phyloP scores from a whole-genome alignment of 2,888 invertebrate genomes.

The Mythimna pallens region DNA sequence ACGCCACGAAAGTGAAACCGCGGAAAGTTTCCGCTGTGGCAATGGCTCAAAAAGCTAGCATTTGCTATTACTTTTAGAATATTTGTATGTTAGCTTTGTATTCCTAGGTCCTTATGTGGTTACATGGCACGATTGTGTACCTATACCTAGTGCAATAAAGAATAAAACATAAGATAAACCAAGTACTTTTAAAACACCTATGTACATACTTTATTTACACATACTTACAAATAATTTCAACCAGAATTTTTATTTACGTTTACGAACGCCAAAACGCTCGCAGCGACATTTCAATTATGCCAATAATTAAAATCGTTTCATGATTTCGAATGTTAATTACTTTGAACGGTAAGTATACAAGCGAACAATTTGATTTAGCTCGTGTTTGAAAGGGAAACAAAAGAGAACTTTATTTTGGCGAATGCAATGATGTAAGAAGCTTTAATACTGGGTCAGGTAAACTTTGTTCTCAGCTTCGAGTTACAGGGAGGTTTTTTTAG shows the following conservation, averaged over 20 bases:
- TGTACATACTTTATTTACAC: too few relatives aligned
- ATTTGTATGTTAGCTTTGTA: too few relatives aligned
- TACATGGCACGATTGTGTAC: too few relatives aligned
- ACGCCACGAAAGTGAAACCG: too few relatives aligned
- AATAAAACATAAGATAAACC: background rate
- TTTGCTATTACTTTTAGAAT: too few relatives aligned
- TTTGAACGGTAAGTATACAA: constrained; percentile 19
- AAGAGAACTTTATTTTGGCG: constrained; percentile 53
- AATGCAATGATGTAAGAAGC: constrained; percentile 44
- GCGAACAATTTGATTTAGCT: constrained; percentile 48
- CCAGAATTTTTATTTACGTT: constrained; percentile 27
- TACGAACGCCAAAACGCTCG: constrained; percentile 10
- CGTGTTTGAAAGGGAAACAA: constrained; percentile 33
- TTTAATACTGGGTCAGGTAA: constrained; percentile 70
- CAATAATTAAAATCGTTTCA: constrained; percentile 62
- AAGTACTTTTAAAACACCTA: too few relatives aligned
- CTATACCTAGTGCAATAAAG: too few relatives aligned
- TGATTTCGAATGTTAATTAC: constrained; percentile 61
- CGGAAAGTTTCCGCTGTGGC: too few relatives aligned
- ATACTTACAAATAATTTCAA: constrained; percentile 3
- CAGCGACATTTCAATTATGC: constrained; percentile 52
- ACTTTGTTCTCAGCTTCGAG: constrained; percentile 63
- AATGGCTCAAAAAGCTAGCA: too few relatives aligned
- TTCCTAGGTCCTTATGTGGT: too few relatives aligned
- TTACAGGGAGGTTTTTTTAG: constrained; percentile 45